phyloP scores from a whole-genome alignment of 2,113 vertebrate species.

The Toxotes chatareus region DNA sequence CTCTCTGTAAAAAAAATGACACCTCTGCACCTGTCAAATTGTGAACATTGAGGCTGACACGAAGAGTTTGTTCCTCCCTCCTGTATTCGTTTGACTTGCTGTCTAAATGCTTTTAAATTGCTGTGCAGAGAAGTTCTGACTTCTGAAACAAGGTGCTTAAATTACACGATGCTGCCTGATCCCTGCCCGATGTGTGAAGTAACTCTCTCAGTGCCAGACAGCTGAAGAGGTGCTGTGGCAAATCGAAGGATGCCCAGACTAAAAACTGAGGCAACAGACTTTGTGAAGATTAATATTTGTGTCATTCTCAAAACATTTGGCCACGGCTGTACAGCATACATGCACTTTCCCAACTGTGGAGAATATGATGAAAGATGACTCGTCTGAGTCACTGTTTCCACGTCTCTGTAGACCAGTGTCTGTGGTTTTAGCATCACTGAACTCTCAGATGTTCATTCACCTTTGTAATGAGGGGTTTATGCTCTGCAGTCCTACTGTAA shows the following conservation, averaged over 20 bases:
- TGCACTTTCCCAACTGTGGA: too few species aligned
- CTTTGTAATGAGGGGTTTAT: too few species aligned
- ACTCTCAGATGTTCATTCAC: too few species aligned
- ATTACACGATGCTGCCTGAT: conserved; percentile 43
- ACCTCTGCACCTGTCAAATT: not conserved
- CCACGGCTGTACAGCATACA: too few species aligned
- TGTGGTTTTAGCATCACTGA: too few species aligned
- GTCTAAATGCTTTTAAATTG: conserved; percentile 43
- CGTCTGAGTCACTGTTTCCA: too few species aligned
- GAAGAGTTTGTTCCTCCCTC: conserved; percentile 3
- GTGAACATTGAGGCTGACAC: not conserved
- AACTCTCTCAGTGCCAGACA: conserved; percentile 39
- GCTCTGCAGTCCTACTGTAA: too few species aligned
- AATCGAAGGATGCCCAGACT: conserved; percentile 9
- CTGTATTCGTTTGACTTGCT: conserved; percentile 12
- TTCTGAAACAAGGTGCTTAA: conserved; percentile 44
- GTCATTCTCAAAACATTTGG: too few species aligned
- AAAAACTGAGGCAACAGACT: too few species aligned
- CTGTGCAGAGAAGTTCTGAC: conserved; percentile 10
- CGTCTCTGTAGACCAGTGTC: too few species aligned
- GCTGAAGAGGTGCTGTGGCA: not conserved
- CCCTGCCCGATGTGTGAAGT: conserved; percentile 32
- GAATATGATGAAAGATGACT: too few species aligned
- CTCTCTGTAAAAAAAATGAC: conserved; percentile 14
- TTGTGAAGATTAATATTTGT: too few species aligned